Conservation (phyloP, 2,797 vertebrate species). For the Paguma larvata region DNA sequence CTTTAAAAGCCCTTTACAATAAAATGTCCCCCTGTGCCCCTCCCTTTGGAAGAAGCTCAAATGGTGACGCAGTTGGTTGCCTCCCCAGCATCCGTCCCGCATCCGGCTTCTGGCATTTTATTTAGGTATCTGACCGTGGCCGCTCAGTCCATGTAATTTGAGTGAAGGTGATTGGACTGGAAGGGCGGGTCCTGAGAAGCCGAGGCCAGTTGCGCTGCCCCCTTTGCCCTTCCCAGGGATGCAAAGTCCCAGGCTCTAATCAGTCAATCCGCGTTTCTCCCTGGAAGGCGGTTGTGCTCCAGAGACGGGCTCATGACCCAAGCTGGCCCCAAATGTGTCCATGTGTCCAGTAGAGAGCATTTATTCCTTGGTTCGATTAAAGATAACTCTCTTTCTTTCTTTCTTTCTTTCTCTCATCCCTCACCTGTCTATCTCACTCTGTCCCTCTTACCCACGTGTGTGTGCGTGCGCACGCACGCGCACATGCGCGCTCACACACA, state of each 20-base stretch:
- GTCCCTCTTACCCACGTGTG: background rate
- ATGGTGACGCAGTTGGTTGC: background rate
- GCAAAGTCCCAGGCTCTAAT: background rate
- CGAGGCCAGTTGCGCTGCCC: background rate
- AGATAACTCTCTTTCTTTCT: background rate
- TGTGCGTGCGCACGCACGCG: background rate
- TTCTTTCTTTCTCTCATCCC: too few relatives aligned
- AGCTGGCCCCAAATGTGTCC: background rate
- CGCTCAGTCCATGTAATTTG: background rate
- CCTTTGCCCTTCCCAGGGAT: background rate
- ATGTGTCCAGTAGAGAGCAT: background rate
- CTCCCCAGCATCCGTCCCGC: background rate
- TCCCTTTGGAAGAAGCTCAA: background rate
- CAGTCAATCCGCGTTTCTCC: background rate
- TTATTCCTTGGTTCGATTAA: conserved; percentile 13
- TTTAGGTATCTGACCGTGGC: background rate
- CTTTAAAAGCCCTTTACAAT: background rate
- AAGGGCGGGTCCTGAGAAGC: background rate
- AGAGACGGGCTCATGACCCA: background rate
- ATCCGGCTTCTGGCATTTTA: conserved; percentile 17
- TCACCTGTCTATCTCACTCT: background rate
- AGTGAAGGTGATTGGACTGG: background rate
- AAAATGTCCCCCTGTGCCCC: background rate
- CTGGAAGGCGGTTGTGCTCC: background rate
- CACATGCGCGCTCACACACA: background rate